Percentiles rank a stretch among this genome's conserved stretches.
These are phyloP conservation scores for Pardalotus punctatus DNA, from an alignment of 2,113 vertebrate species.

Conservation along the genomic window DNA sequence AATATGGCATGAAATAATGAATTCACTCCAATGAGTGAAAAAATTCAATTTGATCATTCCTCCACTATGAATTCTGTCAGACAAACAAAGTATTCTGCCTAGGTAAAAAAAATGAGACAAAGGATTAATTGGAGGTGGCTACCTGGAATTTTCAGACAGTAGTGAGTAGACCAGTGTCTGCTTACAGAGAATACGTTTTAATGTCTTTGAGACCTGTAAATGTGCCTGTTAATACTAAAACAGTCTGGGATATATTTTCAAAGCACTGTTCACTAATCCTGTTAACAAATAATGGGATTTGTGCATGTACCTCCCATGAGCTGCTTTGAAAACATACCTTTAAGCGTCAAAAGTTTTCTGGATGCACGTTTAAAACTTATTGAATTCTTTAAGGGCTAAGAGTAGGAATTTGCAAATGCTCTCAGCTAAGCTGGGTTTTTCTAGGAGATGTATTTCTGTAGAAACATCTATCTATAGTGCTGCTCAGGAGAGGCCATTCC, in stretches of 20 bases:
- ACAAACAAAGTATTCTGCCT: neutral
- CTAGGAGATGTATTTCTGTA: neutral
- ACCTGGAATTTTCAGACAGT: neutral
- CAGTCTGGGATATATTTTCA: slow-evolving; percentile 2
- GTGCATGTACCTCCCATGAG: neutral
- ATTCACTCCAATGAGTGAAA: neutral
- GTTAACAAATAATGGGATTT: slow-evolving; percentile 49
- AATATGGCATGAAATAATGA: neutral
- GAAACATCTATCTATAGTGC: neutral
- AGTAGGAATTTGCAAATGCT: neutral
- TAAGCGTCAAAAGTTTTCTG: slow-evolving; percentile 4
- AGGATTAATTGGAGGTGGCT: neutral
- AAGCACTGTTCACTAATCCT: slow-evolving; percentile 11
- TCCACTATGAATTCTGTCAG: neutral
- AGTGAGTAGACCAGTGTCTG: neutral
- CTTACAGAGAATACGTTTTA: neutral
- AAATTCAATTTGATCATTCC: neutral
- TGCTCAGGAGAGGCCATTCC: neutral
- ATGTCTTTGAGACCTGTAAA: neutral
- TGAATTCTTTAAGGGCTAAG: neutral
- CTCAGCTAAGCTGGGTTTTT: neutral
- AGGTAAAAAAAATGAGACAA: neutral
- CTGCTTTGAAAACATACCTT: slow-evolving; percentile 5
- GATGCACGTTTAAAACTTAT: neutral
- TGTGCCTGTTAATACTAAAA: neutral